Evolutionary conservation across 2,113 vertebrate species (phyloP).

Genomic region (Nothobranchius furzeri): DNA sequence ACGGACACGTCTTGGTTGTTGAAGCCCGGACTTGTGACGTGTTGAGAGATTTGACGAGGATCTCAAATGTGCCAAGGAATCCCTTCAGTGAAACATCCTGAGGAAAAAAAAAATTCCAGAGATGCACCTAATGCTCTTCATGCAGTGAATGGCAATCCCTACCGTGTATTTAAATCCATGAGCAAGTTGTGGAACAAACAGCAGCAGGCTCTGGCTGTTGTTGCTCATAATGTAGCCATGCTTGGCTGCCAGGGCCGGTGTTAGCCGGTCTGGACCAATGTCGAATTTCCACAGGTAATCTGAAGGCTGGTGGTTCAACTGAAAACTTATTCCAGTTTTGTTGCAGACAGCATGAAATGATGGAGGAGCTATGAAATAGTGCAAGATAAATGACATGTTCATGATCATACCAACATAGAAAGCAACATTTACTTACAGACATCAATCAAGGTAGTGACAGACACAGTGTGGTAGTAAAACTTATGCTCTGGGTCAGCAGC

Average conservation of each 20-base stretch:
- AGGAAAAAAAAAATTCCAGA: background rate
- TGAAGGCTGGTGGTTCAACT: constrained; percentile 30
- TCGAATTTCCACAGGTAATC: constrained; percentile 59
- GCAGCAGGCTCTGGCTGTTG: constrained; percentile 40
- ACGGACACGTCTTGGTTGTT: constrained; percentile 52
- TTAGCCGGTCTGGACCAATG: constrained; percentile 48
- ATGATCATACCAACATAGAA: too few species aligned
- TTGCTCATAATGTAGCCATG: constrained; percentile 66
- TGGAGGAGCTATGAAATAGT: constrained; percentile 42
- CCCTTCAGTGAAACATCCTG: constrained; percentile 54
- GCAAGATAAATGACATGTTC: background rate
- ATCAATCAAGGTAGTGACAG: constrained; percentile 21
- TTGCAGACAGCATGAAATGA: constrained; percentile 36
- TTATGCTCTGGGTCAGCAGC: constrained; percentile 39
- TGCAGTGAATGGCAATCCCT: background rate
- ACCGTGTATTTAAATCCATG: constrained; percentile 66
- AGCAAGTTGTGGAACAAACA: constrained; percentile 66
- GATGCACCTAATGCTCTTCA: too few species aligned
- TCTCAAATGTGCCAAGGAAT: constrained; percentile 59
- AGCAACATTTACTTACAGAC: constrained; percentile 56
- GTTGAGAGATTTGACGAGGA: constrained; percentile 30
- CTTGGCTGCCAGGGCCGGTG: constrained; percentile 50
- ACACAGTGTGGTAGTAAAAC: constrained; percentile 17
- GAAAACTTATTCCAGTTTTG: constrained; percentile 58
- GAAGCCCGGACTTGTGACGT: constrained; percentile 17